Evolutionary conservation across 2,797 vertebrate genomes (phyloP).

Genomic region (Tangara arthus): DNA sequence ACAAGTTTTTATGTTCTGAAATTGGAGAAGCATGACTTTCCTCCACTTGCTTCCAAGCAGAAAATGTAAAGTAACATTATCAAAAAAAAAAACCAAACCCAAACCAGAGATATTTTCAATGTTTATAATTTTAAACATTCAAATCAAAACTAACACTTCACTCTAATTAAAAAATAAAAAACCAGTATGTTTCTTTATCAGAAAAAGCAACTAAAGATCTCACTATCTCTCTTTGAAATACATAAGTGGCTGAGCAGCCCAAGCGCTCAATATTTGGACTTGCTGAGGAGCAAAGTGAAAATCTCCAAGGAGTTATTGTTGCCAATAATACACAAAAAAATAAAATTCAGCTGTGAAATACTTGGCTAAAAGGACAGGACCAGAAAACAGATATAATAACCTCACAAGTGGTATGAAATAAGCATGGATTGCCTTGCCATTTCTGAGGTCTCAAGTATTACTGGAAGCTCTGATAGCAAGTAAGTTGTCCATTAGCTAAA

Average conservation of each 20-base stretch:
- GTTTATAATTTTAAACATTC: not conserved
- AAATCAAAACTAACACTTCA: not conserved
- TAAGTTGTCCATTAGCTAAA: slow-evolving; percentile 15
- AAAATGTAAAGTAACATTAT: not conserved
- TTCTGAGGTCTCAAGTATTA: not conserved
- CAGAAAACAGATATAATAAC: not conserved
- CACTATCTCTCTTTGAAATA: not conserved
- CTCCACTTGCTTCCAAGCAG: not conserved
- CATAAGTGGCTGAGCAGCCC: not conserved
- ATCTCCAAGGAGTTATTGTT: not conserved
- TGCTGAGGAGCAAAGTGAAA: not conserved
- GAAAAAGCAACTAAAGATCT: not conserved
- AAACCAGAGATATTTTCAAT: not conserved
- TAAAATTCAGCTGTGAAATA: not conserved
- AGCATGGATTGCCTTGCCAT: not conserved
- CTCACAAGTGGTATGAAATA: not conserved
- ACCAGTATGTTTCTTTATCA: not conserved
- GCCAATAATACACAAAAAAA: not conserved
- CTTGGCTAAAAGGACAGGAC: not conserved
- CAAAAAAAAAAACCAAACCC: rapidly evolving
- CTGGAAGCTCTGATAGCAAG: not conserved
- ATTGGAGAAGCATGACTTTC: not conserved
- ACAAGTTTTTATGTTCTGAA: not conserved
- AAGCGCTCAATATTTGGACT: not conserved
- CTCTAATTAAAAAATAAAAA: not conserved